Evolutionary conservation across 1,140 invertebrate genomes (phyloP), one percentile per base, ranked within the genome.

Genomic region (Palaemon carinicauda): DNA sequence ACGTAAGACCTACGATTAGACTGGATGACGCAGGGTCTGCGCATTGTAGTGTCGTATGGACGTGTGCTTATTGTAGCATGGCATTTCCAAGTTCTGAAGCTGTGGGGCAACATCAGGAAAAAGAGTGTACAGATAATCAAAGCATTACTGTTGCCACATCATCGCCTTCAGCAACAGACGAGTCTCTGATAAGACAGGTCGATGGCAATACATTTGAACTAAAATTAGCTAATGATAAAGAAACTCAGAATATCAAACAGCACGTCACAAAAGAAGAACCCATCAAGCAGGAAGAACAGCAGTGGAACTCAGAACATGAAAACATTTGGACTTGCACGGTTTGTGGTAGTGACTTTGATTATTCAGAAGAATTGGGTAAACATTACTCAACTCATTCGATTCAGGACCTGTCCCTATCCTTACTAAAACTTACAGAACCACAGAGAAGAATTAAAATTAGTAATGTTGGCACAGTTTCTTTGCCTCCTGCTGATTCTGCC

Each of bases 81-180:
- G 78, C 51, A 33, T 73, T 86, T 51, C 21, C 53, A 33, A 86
- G 77, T 29, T 73, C 60, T 50, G 84, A 86, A 74, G 84, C 84
- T n/a, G 65, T 73, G 14, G 77, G 27, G 15, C 15, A 21, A 24
- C 84, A 86, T 29, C 84, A 80, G 19, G 77, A 86, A 71, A 80
- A 80, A 10, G 65, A 80, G 24, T 79, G 77, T 52, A 80, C 77
- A 21, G 84, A 79, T 14, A 77, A 80, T n/a, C 77, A 15, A 12
- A 73, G 54, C 50, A 54, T 24, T 52, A 41, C 73, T 15, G 50
- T 86, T 52, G 10, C 56, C 29, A 86, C 84, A 3, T 31, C 56
- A n/a, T 80, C 84, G n/a, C 74, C 75, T 21, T 78, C 80, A 65
- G 27, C 84, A 33, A 86, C 84, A 21, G 84, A 80, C n/a, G 84